A percentile compares a stretch with the other conserved stretches of the same genome.
Conservation (phyloP, 2,797 vertebrate genomes). For the Siniperca obscura region DNA sequence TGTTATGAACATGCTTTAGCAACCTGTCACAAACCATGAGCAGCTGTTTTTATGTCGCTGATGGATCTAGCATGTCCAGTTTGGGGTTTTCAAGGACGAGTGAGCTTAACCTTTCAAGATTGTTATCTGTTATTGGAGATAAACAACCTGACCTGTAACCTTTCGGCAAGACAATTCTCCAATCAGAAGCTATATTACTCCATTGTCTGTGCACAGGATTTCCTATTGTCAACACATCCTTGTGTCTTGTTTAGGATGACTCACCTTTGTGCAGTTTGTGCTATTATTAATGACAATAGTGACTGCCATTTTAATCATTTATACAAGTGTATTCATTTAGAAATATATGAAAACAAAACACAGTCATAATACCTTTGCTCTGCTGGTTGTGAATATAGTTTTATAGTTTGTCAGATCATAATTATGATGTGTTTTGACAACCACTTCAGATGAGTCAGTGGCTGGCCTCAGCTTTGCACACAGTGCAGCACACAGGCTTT, state of each 20-base stretch:
- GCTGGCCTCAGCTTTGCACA: slow-evolving; percentile 38
- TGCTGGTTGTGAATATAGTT: slow-evolving; percentile 33
- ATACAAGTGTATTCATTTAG: neutral
- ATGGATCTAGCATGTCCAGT: slow-evolving; percentile 7
- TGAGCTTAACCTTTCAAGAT: slow-evolving; percentile 31
- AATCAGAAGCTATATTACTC: neutral
- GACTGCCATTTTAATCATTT: neutral
- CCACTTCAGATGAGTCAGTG: slow-evolving; percentile 58
- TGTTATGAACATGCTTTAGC: neutral
- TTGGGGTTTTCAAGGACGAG: slow-evolving; percentile 16
- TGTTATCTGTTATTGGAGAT: slow-evolving; percentile 17
- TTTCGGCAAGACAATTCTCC: slow-evolving; percentile 28
- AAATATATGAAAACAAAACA: slow-evolving; percentile 16
- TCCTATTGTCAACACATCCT: slow-evolving; percentile 13
- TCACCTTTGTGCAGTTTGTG: slow-evolving; percentile 18
- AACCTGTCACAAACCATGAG: neutral
- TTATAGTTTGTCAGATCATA: slow-evolving; percentile 55
- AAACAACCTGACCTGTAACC: slow-evolving; percentile 20
- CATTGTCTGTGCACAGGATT: neutral
- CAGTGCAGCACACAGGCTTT: slow-evolving; percentile 45
- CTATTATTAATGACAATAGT: neutral
- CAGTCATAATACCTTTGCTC: slow-evolving; percentile 1
- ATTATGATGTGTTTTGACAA: slow-evolving; percentile 68
- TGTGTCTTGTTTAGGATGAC: slow-evolving; percentile 26
- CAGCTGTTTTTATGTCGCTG: neutral